These are phyloP conservation scores for Polypedilum vanderplanki DNA, from an alignment of 1,140 invertebrate species.

Conservation along the genomic window DNA sequence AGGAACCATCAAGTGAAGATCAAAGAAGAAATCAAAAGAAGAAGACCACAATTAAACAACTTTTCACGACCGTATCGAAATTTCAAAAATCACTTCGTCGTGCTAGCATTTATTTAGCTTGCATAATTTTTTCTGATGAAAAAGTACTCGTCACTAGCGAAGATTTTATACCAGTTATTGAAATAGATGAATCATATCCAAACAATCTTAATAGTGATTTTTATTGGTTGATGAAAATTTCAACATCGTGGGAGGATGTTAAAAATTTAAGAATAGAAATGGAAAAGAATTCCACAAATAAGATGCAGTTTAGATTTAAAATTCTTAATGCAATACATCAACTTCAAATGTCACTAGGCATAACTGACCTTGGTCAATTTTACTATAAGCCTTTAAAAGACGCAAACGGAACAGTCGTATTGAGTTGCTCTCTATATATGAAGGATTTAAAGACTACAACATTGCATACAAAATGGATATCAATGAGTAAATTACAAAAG, in stretches of 20 bases:
- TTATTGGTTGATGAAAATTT: conserved; percentile 95
- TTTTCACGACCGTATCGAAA: conserved; percentile 89
- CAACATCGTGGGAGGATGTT: conserved; percentile 79
- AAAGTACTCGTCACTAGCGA: conserved; percentile 92
- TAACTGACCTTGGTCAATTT: conserved; percentile 86
- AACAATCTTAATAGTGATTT: conserved; percentile 86
- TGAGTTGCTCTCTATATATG: conserved; percentile 78
- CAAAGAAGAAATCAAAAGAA: conserved; percentile 61
- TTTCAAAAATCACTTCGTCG: conserved; percentile 89
- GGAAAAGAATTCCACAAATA: conserved; percentile 68
- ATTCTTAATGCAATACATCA: conserved; percentile 82
- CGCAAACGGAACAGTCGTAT: conserved; percentile 79
- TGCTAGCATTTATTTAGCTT: conserved; percentile 72
- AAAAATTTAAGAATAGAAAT: conserved; percentile 83
- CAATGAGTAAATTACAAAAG: conserved; percentile 66
- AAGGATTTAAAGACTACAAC: conserved; percentile 39
- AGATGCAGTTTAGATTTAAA: conserved; percentile 85
- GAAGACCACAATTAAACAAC: conserved; percentile 86
- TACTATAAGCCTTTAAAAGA: conserved; percentile 85
- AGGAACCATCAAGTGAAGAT: conserved; percentile 53
- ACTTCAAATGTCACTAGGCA: conserved; percentile 84
- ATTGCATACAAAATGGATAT: conserved; percentile 82
- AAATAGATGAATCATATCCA: conserved; percentile 93
- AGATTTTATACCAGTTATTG: conserved; percentile 91
- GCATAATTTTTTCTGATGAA: conserved; percentile 88